Evolutionary conservation across 1,140 invertebrate genomes (phyloP), one percentile per base, ranked within the genome.

Genomic region (Bombus haemorrhoidalis): DNA sequence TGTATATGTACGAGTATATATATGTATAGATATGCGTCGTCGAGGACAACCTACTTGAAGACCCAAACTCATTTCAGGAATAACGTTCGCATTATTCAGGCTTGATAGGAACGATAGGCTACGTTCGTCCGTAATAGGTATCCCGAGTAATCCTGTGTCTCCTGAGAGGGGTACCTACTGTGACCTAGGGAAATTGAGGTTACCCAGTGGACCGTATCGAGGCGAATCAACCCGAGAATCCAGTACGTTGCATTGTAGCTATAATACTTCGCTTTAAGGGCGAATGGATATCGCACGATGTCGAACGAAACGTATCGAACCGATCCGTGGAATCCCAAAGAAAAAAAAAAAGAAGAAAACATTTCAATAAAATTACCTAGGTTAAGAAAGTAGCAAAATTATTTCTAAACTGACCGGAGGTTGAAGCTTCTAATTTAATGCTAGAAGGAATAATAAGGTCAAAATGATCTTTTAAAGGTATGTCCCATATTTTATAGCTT

Each of bases 141-240:
- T 73, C 76, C 82, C 71, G 86, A 90, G 81, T 90, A 90, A 90
- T 88, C 87, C 81, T 83, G 81, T 83, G 86, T 86, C 84, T 91
- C 84, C 76, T 83, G 81, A 90, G 87, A 79, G 74, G 78, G 74
- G 81, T 85, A 71, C 76, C 77, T 83, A 79, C 78, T 80, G 89
- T 90, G 89, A 91, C 90, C 90, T 81, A 86, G 86, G 90, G 88
- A 91, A 90, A 91, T 91, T 91, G 90, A 91, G 89, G 89, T 90
- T 88, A 88, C 79, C 74, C 90, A 62, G 77, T 90, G 87, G 85
- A 90, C 89, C 90, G 89, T 89, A 83, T 89, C 86, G 81, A 85
- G 69, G 78, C 66, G 86, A 83, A 84, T 88, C 89, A 85, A 79
- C 41, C 71, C 59, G 73, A 53, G 43, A 22, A 82, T 74, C 82